Evolutionary conservation across 2,888 invertebrate genomes (phyloP), one percentile per base, ranked within the genome.

Genomic region (Therioaphis trifolii): DNA sequence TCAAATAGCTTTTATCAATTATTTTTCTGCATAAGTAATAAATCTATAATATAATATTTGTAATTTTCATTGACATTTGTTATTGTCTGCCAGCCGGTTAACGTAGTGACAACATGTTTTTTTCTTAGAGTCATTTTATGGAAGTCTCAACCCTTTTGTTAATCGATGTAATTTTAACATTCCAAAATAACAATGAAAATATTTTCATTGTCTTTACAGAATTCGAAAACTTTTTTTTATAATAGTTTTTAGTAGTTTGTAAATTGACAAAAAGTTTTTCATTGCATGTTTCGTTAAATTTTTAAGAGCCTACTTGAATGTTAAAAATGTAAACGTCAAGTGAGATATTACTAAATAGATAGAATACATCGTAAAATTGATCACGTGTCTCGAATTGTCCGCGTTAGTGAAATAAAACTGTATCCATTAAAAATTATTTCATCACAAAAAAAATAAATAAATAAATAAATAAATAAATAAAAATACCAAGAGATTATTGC

Each of bases 281-380:
- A 24, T 61, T 4, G 15, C 21, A 27, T 61, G 15, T 24, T 61
- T 2, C 7, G 7, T 12, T 27, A 61, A 5, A 14, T 7, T 61
- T 27, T 61, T 2, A 61, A 61, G 58, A 24, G 24, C 11, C 58
- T 58, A 58, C 58, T 58, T 5, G 14, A 27, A 61, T 61, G 7
- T 61, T 27, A 61, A 24, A 61, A 27, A 15, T 27, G 24, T 2
- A 27, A 24, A 61, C 58, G 7, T 5, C 27, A 61, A 61, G 12
- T 61, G 14, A 12, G 7, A 61, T 24, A 61, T 61, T 61, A 61
- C 24, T 61, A 24, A 61, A 61, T 61, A 61, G 27, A 61, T 61
- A 61, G 27, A 61, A 61, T 21, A 11, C 15, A 27, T 24, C 27
- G 14, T 15, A 5, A 24, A 61, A 61, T 61, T 24, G 15, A 61